Conservation (phyloP, 2,797 vertebrate species). For the Gymnothorax reevesii region DNA sequence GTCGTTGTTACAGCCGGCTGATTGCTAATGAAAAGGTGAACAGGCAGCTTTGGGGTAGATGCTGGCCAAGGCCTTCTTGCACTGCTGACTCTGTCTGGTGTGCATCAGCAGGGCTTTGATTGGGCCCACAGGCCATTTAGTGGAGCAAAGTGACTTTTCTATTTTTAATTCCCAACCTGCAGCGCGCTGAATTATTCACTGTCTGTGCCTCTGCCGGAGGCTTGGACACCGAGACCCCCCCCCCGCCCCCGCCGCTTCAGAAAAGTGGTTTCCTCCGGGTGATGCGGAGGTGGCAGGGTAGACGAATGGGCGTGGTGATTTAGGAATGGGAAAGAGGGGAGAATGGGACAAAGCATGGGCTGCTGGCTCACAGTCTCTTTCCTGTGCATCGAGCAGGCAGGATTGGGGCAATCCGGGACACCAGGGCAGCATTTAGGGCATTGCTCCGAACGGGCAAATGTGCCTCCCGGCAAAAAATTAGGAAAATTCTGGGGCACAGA, state of each 20-base stretch:
- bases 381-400: not conserved
- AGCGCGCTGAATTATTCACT: conserved; percentile 63
- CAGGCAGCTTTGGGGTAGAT: conserved; percentile 53
- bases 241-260: not conserved
- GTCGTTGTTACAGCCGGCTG: not conserved
- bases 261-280: not conserved
- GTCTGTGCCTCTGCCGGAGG: conserved; percentile 54
- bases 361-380: not conserved
- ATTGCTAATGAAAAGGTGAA: conserved; percentile 30
- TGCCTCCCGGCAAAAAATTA: conserved; percentile 14
- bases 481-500: conserved; percentile 6
- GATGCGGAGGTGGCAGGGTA: not conserved
- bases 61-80: conserved; percentile 63
- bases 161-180: conserved; percentile 31
- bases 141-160: conserved; percentile 22
- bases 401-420: conserved; percentile 13
- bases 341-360: not conserved
- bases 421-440: not conserved
- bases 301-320: not conserved
- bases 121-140: conserved; percentile 4
- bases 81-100: conserved; percentile 24
- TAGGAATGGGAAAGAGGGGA: too few relatives aligned
- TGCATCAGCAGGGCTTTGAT: conserved; percentile 12
- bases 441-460: not conserved
- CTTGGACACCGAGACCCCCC: not conserved